Evolutionary conservation across 1,140 invertebrate species (phyloP), one percentile per base, ranked within the genome.

Genomic region (Halictus rubicundus): DNA sequence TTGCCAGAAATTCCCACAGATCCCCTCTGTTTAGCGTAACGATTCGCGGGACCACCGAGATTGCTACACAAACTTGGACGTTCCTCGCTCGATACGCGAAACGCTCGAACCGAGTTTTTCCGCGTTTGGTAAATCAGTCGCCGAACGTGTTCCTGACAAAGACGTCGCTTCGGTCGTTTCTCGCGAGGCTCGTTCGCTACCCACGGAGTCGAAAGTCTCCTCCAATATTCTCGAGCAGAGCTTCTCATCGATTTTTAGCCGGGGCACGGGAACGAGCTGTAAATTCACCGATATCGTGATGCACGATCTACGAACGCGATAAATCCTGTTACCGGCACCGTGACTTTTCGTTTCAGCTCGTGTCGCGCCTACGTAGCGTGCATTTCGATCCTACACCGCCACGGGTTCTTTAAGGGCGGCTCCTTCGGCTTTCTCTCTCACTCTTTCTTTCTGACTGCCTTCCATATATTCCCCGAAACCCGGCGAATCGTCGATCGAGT

Each of bases 251-350:
- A 85, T 85, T 85, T 85, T 84, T 70, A 65, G 54, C 82, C 37
- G 54, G 65, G 32, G 83, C 39, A 64, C 78, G 68, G 78, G 66
- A 69, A 80, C 83, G 78, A 84, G 70, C 78, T 81, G 83, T 85
- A 85, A 85, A 85, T 85, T 80, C 82, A 60, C 82, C 82, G 78
- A 71, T 84, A 85, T 84, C 82, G 79, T 85, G 78, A 85, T 84
- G 82, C 83, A 85, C 83, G 82, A 84, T 85, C 83, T 84, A 85
- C 76, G 78, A 84, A 84, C 78, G 80, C 82, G 82, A 85, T 85
- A 85, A 85, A 85, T 85, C 83, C 80, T 81, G 83, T 84, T 85
- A 84, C 83, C 77, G 59, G 69, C 54, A 77, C 72, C 82, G 82
- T 80, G 83, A 85, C 83, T 85, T 79, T 73, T 81, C 78, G 82